phyloP scores from a whole-genome alignment of 2,113 vertebrate species.

The Spizaetus ornatus region DNA sequence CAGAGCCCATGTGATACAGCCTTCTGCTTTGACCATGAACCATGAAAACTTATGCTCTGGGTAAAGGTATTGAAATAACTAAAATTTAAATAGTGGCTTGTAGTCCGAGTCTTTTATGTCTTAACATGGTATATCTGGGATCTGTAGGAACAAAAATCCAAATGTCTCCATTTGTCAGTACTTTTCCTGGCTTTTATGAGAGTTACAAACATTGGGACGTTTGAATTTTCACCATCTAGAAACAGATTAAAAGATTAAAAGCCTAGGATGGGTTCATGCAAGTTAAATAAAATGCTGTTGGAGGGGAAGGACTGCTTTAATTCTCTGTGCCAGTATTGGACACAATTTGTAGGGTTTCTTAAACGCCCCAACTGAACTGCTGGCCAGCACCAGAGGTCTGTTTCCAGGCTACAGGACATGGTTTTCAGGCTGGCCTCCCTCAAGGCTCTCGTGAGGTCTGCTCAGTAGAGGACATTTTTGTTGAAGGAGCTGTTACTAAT shows the following conservation, averaged over 20 bases:
- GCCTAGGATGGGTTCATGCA: rapidly evolving
- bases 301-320: not conserved
- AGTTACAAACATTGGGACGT: not conserved
- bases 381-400: not conserved
- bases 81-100: not conserved
- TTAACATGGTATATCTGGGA: not conserved
- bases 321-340: not conserved
- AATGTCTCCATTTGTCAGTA: not conserved
- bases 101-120: not conserved
- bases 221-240: not conserved
- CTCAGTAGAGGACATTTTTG: not conserved
- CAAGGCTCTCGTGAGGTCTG: not conserved
- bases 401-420: not conserved
- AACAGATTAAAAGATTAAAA: not conserved
- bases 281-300: not conserved
- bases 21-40: constrained; percentile 23
- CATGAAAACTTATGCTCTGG: not conserved
- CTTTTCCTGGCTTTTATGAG: not conserved
- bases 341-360: not conserved
- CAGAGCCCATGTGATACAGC: not conserved
- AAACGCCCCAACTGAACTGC: rapidly evolving
- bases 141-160: not conserved
- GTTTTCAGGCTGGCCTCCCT: not conserved
- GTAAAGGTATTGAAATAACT: not conserved
- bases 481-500: not conserved